These are phyloP conservation scores for Synanthedon andrenaeformis DNA, from an alignment of 2,888 invertebrate species.

Conservation along the genomic window DNA sequence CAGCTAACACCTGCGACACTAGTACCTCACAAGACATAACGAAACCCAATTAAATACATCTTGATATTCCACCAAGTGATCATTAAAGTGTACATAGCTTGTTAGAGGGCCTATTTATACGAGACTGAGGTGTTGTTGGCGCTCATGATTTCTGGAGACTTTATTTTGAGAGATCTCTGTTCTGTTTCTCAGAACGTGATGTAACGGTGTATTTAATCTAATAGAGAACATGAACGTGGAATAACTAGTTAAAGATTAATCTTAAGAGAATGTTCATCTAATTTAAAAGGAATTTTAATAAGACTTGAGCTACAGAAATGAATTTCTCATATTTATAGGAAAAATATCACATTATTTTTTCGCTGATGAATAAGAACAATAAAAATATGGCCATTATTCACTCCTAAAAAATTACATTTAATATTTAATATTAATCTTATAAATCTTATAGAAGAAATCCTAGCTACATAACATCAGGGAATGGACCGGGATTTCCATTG, in stretches of 20 bases:
- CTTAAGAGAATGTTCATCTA: not conserved
- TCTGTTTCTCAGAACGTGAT: conserved; percentile 5
- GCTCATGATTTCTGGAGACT: conserved; percentile 33
- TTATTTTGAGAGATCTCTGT: conserved; percentile 14
- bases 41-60: conserved; percentile 67
- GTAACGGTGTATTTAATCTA: not conserved
- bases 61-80: conserved; percentile 48
- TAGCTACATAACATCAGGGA: too few species aligned
- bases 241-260: not conserved
- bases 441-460: too few species aligned
- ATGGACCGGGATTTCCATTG: too few species aligned
- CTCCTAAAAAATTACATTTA: too few species aligned
- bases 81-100: conserved; percentile 50
- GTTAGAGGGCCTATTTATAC: conserved; percentile 37
- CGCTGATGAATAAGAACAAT: too few species aligned
- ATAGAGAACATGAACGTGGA: not conserved
- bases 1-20: conserved; percentile 45
- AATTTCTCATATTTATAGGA: too few species aligned
- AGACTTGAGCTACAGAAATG: too few species aligned
- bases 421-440: too few species aligned
- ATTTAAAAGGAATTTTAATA: not conserved
- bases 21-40: conserved; percentile 29
- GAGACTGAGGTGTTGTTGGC: conserved; percentile 23
- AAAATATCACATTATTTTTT: too few species aligned
- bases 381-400: too few species aligned